These are phyloP conservation scores for Synergus gifuensis DNA, from an alignment of 2,888 invertebrate species.

Conservation along the genomic window DNA sequence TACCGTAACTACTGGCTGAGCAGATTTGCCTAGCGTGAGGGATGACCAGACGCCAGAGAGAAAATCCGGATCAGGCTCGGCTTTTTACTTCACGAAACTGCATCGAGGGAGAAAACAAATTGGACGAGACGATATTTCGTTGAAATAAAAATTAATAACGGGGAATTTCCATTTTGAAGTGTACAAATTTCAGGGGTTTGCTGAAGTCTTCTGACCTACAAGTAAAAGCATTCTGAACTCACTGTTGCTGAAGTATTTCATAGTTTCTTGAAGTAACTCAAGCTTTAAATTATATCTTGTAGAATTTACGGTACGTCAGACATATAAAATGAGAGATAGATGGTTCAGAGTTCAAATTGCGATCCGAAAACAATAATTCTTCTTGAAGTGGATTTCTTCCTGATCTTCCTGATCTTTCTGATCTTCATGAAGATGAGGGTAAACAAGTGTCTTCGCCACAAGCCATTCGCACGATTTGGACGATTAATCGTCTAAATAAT, in stretches of 20 bases:
- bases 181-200: too few relatives aligned
- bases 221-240: too few relatives aligned
- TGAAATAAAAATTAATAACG: not conserved
- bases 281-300: not conserved
- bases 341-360: not conserved
- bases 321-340: not conserved
- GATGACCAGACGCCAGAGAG: slow-evolving; percentile 35
- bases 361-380: not conserved
- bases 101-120: slow-evolving; percentile 14
- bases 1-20: slow-evolving; percentile 50
- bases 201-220: too few relatives aligned
- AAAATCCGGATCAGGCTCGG: slow-evolving; percentile 38
- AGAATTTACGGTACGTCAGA: not conserved
- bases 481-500: slow-evolving; percentile 6
- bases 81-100: slow-evolving; percentile 35
- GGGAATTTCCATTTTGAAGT: not conserved
- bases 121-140: slow-evolving; percentile 25
- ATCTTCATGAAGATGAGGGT: not conserved
- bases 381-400: not conserved
- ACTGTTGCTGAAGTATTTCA: too few relatives aligned
- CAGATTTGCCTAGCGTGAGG: slow-evolving; percentile 33
- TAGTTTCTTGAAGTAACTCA: not conserved
- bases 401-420: slow-evolving; percentile 3
- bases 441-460: not conserved
- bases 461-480: not conserved